Evolutionary conservation across 30 jellyfish, hydroid and myxozoan species (phyloP), one percentile per base, ranked within the genome.

Genomic region (Hydra vulgaris): DNA sequence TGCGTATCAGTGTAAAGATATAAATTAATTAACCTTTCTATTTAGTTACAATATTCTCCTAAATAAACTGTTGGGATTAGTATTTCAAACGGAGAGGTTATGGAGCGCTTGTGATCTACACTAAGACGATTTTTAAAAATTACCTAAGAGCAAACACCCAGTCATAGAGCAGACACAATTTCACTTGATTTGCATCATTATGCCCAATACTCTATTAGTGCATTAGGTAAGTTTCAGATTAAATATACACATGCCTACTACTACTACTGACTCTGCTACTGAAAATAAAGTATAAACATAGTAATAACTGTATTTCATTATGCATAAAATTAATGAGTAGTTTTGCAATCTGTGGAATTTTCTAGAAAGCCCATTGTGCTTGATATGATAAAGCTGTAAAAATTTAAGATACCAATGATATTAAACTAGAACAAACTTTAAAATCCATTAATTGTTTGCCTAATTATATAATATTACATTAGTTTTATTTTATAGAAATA

Each of bases 51-150:
- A 27, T 26, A 81, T 54, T 81, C 88, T 1, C 61, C 74, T 26
- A 81, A 82, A 25, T 81, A 3, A 27, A 54, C 21, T 27, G 82
- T 82, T 7, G 82, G 68, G 82, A 71, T 82, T 66, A 84, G 89
- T 20, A 67, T 82, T 24, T 73, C 84, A 53, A 84, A 82, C 68
- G 89, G 89, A 15, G 85, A 82, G 21, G 79, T 80, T 7, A 74
- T 74, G 53, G 89, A 82, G 70, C 75, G 89, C 40, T 70, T 82
- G 40, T 82, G 89, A 84, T 82, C 89, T 26, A 73, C 22, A 53
- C 85, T 82, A 24, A 54, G 89, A 55, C 74, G 70, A 23, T 82
- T 82, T 55, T 70, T 84, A 25, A 81, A 80, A 21, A 82, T 82
- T 19, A 73, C 89, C 21, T 72, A 82, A 69, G 89, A 82, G 71